A percentile compares a stretch with the other conserved stretches of the same genome.
phyloP scores from a whole-genome alignment of 2,797 vertebrate species.

The Esox masquinongy region DNA sequence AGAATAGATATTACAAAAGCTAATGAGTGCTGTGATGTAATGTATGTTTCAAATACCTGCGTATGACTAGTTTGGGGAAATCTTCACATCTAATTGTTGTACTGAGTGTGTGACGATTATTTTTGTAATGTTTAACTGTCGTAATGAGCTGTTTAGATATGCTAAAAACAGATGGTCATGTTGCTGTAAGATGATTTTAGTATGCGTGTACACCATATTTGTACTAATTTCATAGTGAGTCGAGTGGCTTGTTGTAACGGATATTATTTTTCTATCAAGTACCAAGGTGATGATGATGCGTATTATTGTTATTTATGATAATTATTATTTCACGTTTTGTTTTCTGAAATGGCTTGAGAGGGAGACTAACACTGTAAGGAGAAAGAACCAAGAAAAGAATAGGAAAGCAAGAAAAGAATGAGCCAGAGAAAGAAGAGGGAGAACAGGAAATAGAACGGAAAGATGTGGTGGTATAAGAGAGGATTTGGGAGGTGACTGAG shows the following conservation, averaged over 20 bases:
- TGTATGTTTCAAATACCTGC: constrained; percentile 69
- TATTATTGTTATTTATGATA: constrained; percentile 62
- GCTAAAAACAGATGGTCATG: constrained; percentile 71
- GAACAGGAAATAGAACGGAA: constrained; percentile 31
- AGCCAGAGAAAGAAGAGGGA: constrained; percentile 14
- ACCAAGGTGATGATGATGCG: constrained; percentile 40
- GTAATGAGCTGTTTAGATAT: constrained; percentile 73
- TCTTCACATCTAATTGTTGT: constrained; percentile 76
- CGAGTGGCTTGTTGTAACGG: constrained; percentile 70
- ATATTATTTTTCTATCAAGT: constrained; percentile 75
- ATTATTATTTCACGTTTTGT: constrained; percentile 49
- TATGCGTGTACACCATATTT: constrained; percentile 65
- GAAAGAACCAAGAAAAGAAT: constrained; percentile 13
- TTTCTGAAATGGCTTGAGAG: constrained; percentile 38
- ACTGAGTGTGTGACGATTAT: constrained; percentile 62
- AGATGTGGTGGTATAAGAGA: constrained; percentile 14
- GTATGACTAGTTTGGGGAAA: constrained; percentile 73
- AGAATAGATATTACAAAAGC: constrained; percentile 78
- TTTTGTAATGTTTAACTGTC: constrained; percentile 64
- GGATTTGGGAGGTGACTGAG: constrained; percentile 54
- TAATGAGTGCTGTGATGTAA: constrained; percentile 81
- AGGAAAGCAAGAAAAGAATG: constrained; percentile 21
- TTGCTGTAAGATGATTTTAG: constrained; percentile 73
- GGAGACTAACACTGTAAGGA: constrained; percentile 30
- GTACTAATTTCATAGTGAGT: constrained; percentile 63